These are phyloP conservation scores for Cotesia glomerata DNA, from an alignment of 1,140 invertebrate species.

Conservation along the genomic window DNA sequence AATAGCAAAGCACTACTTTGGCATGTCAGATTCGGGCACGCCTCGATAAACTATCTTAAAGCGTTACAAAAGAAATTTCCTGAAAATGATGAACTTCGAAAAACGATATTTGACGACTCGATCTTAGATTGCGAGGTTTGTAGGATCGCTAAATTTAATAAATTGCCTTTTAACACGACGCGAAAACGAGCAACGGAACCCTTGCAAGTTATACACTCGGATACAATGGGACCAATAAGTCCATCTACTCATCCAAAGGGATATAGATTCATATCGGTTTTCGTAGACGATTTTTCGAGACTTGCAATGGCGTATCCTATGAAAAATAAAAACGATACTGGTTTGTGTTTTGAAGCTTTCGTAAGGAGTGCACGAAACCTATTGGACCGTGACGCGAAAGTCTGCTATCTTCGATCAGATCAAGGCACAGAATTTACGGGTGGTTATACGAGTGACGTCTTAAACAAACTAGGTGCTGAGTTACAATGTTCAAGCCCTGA, in stretches of 20 bases:
- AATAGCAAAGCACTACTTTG: constrained; percentile 24
- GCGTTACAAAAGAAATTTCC: constrained; percentile 12
- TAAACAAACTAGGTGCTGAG: constrained; percentile 18
- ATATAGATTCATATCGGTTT: constrained; percentile 20
- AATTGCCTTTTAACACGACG: constrained; percentile 16
- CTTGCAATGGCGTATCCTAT: constrained; percentile 24
- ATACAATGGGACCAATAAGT: constrained; percentile 23
- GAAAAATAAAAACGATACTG: constrained; percentile 20
- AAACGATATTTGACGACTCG: neutral
- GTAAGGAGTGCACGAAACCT: constrained; percentile 20
- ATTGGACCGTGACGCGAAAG: constrained; percentile 19
- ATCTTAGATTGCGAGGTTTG: constrained; percentile 18
- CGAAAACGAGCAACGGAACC: constrained; percentile 20
- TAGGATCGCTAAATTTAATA: constrained; percentile 21
- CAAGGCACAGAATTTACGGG: constrained; percentile 24
- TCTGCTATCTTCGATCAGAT: constrained; percentile 22
- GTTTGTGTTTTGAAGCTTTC: constrained; percentile 17
- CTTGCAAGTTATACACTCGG: constrained; percentile 19
- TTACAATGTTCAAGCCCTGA: constrained; percentile 9
- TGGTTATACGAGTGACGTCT: constrained; percentile 19
- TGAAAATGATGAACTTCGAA: constrained; percentile 7
- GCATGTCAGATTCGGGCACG: constrained; percentile 26
- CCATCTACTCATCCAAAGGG: constrained; percentile 23
- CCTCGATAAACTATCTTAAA: constrained; percentile 18
- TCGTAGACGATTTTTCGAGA: constrained; percentile 24